Evolutionary conservation across 2,797 vertebrate species (phyloP), one percentile per base, ranked within the genome.

Genomic region (Lophius americanus): DNA sequence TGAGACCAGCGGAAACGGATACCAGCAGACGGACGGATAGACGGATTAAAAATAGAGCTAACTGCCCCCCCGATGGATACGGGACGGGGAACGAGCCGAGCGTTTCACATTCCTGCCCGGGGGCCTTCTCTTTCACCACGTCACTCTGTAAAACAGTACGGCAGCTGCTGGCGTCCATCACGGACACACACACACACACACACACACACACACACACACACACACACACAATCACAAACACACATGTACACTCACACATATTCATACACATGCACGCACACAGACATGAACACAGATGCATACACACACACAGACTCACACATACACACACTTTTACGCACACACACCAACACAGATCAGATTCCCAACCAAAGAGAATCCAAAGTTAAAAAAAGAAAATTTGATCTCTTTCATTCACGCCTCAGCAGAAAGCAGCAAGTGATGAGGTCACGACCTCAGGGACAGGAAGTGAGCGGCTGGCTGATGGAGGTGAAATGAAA

Each of bases 151-250:
- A 98, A 98, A 96, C 90, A 94, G 96, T 95, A 96, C 94, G 94
- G 95, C 97, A 98, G 96, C 96, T 98, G 97, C 95, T 94, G 89
- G 92, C 92, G 93, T 96, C 95, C 91, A 93, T 98, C 96, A 96
- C 89, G 92, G 91, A 90, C 93, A 95, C 94, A 93, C 93, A 94
- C 95, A 94, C 94, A 92, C 95, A 93, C 89, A 89, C 95, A 94
- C 94, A 93, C 94, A 95, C 94, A 93, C 94, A 94, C 90, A 93
- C 92, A 44, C 23, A 4, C 52, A 50, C 56, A 43, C 62, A 43
- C 46, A 52, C 12, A 32, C 12, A 65, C n/a, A 70, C n/a, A 55
- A 39, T 50, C 23, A 48, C 61, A 61, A 13, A 52, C 37, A 32
- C 55, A 70, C 42, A 58, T 51, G 13, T 47, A 60, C 9, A 60